Conservation (phyloP, 2,113 vertebrate genomes). For the Sander vitreus region DNA sequence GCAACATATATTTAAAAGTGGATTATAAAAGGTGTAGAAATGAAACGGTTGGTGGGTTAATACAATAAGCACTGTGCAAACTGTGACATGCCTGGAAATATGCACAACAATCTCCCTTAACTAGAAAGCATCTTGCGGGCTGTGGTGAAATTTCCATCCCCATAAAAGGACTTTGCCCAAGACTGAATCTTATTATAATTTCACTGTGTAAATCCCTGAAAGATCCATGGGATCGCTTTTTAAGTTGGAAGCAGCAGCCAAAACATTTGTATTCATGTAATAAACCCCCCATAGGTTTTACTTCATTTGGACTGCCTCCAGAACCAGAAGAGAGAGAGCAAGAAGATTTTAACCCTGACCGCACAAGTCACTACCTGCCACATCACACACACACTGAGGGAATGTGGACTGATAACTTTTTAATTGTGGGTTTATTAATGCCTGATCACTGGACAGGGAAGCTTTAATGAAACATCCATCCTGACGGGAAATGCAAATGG, state of each 20-base stretch:
- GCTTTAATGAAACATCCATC: slow-evolving; percentile 22
- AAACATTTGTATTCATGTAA: slow-evolving; percentile 63
- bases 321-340: slow-evolving; percentile 14
- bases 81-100: slow-evolving; percentile 13
- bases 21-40: neutral
- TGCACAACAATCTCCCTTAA: neutral
- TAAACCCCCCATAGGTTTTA: slow-evolving; percentile 39
- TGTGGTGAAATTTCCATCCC: slow-evolving; percentile 32
- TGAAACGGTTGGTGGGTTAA: neutral
- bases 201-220: slow-evolving; percentile 59
- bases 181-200: slow-evolving; percentile 64
- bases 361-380: slow-evolving; percentile 1
- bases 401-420: slow-evolving; percentile 36
- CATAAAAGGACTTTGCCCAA: slow-evolving; percentile 33
- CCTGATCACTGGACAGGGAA: slow-evolving; percentile 35
- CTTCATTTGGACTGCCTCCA: slow-evolving; percentile 59
- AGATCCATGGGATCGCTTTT: slow-evolving; percentile 63
- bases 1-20: neutral
- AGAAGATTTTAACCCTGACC: slow-evolving; percentile 37
- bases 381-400: slow-evolving; percentile 5
- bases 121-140: neutral
- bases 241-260: slow-evolving; percentile 42
- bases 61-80: neutral
- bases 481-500: slow-evolving; percentile 18
- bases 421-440: slow-evolving; percentile 55